Evolutionary conservation across 2,888 invertebrate genomes (phyloP).

Genomic region (Caenorhabditis sp.): DNA sequence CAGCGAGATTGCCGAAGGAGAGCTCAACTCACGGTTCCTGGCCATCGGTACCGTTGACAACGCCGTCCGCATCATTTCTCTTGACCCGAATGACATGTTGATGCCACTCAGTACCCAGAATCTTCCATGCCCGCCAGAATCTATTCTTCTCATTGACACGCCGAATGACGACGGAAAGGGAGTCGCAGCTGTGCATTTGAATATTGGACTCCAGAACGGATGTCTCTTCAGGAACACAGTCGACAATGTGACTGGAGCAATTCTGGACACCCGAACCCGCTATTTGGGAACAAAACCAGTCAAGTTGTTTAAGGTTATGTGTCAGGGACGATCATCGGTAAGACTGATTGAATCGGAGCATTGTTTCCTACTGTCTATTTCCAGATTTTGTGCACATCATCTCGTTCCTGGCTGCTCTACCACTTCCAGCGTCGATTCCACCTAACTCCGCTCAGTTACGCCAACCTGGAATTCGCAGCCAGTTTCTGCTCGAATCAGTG

Average conservation of each 20-base stretch:
- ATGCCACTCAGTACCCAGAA: constrained; percentile 89
- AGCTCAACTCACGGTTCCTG: constrained; percentile 89
- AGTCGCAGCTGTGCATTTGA: constrained; percentile 85
- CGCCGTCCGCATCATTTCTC: constrained; percentile 96
- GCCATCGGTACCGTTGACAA: constrained; percentile 89
- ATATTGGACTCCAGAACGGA: constrained; percentile 89
- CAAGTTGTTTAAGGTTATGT: constrained; percentile 94
- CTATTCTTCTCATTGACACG: constrained; percentile 94
- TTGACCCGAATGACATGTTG: constrained; percentile 95
- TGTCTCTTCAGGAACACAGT: constrained; percentile 91
- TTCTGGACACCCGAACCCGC: constrained; percentile 96
- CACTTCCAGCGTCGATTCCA: constrained; percentile 93
- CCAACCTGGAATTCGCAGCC: constrained; percentile 95
- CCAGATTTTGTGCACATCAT: constrained; percentile 93
- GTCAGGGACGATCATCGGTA: constrained; percentile 96
- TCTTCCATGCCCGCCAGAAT: constrained; percentile 95
- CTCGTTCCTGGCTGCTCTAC: constrained; percentile 97
- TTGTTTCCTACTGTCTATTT: constrained; percentile 66
- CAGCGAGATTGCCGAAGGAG: constrained; percentile 95
- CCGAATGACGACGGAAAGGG: constrained; percentile 78
- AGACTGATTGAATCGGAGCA: constrained; percentile 76
- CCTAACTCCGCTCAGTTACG: constrained; percentile 87
- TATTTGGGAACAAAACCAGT: constrained; percentile 97
- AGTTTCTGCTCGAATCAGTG: constrained; percentile 97
- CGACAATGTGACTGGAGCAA: constrained; percentile 95